Evolutionary conservation across 2,888 invertebrate genomes (phyloP).

Genomic region (Agrochola circellaris): DNA sequence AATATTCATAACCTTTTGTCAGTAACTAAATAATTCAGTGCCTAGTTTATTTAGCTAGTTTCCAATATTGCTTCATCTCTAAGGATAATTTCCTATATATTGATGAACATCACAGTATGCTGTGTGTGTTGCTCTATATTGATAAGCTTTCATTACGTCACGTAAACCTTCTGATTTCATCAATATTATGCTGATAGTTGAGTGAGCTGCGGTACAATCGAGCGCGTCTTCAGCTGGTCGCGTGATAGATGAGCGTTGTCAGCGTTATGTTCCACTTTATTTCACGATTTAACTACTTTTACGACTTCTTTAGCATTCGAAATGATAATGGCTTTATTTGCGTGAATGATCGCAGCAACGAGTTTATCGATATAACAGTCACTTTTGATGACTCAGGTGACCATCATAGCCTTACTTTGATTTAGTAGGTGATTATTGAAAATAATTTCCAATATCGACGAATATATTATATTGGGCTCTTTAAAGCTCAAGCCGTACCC

Average conservation of each 20-base stretch:
- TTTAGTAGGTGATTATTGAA: no score
- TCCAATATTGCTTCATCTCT: neutral
- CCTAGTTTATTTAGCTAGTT: neutral
- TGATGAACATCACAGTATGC: neutral
- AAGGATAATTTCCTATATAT: neutral
- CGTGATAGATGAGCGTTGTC: slow-evolving; percentile 60
- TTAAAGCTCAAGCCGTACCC: no score
- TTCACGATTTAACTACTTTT: slow-evolving; percentile 49
- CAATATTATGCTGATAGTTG: neutral
- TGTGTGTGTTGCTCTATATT: neutral
- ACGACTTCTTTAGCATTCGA: slow-evolving; percentile 20
- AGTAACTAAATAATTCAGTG: neutral
- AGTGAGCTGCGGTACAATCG: slow-evolving; percentile 41
- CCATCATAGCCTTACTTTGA: no score
- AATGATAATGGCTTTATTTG: slow-evolving; percentile 16
- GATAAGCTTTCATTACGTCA: neutral
- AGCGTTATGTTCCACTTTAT: slow-evolving; percentile 49
- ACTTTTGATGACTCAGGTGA: no score
- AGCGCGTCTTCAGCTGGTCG: slow-evolving; percentile 42
- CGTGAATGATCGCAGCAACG: neutral
- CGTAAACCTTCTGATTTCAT: slow-evolving; percentile 33
- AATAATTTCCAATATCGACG: no score
- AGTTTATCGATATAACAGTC: neutral
- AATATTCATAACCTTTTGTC: neutral
- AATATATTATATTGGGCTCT: no score